Base-by-base conservation (phyloP, 2,888 invertebrate genomes). In the Platypus cylindrus region DNA sequence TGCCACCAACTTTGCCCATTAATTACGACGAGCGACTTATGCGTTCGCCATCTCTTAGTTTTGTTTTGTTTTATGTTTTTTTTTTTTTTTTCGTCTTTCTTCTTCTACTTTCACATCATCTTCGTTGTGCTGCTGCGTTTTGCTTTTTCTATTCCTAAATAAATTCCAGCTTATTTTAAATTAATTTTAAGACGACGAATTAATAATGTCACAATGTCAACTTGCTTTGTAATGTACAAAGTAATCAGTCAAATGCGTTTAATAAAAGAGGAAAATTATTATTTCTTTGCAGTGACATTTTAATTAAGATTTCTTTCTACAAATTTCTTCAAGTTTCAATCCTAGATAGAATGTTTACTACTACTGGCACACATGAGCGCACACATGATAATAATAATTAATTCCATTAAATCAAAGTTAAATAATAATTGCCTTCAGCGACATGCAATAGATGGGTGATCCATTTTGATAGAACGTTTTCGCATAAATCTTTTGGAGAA, bases 1-100 rank as follows among this genome's bases (percentile, higher is more conserved):
- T 52, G 49, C 54, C 52, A n/a, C n/a, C n/a, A 56, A 56, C 56
- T 56, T 56, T 53, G 47, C 45, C 53, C 56, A 57, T 57, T 57
- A 57, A 57, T 57, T 57, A 57, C 53, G 51, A 44, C 49, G 46
- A 46, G 47, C 49, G 52, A 53, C 54, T 52, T 53, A 48, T 46
- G 51, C 38, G 39, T 23, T 32, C 29, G 29, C 32, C 23, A 27
- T 37, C 32, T 40, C 30, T n/a, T n/a, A 29, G 16, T 18, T 26
- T 33, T 40, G 36, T 40, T 31, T 32, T 16, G 15, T 24, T n/a
- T n/a, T n/a, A n/a, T n/a, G n/a, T n/a, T n/a, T n/a, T n/a, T n/a
- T n/a, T n/a, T 20, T 9, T 5, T 20, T 9, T 5, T 20, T 5
- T 20, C 20, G 5, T 9, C 9, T 20, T 9, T 20, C 20, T 20